phyloP scores from a whole-genome alignment of 2,113 vertebrate species.

The Pollimyrus isidori region DNA sequence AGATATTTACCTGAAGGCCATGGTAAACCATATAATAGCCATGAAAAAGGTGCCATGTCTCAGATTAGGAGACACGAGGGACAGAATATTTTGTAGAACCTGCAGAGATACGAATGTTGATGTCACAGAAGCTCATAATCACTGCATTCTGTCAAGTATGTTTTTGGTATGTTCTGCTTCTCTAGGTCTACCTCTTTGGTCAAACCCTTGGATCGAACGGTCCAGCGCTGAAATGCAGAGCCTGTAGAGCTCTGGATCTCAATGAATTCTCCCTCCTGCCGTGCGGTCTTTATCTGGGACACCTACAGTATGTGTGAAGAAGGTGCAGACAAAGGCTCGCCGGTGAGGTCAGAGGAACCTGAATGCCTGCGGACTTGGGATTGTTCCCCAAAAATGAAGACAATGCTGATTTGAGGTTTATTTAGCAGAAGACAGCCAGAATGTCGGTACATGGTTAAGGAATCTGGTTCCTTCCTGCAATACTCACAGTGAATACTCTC shows the following conservation, averaged over 20 bases:
- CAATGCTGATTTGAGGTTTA: neutral
- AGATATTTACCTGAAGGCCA: conserved; percentile 81
- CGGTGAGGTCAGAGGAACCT: neutral
- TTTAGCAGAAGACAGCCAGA: neutral
- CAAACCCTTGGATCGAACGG: conserved; percentile 72
- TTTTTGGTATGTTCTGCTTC: neutral
- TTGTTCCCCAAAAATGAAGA: neutral
- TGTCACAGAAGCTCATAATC: neutral
- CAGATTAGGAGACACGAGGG: conserved; percentile 74
- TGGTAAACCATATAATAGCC: conserved; percentile 90
- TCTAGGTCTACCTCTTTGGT: conserved; percentile 74
- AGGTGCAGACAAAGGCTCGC: neutral
- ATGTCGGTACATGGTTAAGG: neutral
- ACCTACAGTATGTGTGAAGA: conserved; percentile 66
- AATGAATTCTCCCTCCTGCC: conserved; percentile 87
- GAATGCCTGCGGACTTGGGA: neutral
- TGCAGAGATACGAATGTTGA: conserved; percentile 36
- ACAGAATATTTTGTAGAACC: conserved; percentile 79
- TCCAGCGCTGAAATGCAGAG: conserved; percentile 81
- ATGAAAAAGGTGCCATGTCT: conserved; percentile 81
- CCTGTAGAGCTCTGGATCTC: conserved; percentile 90
- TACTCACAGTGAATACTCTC: conserved; percentile 86
- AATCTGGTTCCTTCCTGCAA: neutral
- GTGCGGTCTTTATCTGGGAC: conserved; percentile 87
- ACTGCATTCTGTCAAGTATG: neutral